Percentiles rank a stretch among this genome's conserved stretches.
phyloP scores from a whole-genome alignment of 2,113 vertebrate species.

The Limnothrissa miodon region DNA sequence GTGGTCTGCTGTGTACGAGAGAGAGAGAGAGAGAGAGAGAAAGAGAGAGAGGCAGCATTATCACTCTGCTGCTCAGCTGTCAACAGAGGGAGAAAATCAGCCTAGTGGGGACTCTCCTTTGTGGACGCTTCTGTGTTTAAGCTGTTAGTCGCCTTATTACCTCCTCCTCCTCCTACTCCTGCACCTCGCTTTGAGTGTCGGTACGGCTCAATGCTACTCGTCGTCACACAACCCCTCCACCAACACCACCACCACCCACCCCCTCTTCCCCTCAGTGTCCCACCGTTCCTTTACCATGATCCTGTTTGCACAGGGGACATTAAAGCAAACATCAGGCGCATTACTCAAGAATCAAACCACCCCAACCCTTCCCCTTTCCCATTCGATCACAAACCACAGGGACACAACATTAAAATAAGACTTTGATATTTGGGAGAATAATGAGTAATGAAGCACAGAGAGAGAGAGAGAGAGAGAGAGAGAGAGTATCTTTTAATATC shows the following conservation, averaged over 20 bases:
- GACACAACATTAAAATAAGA: not conserved
- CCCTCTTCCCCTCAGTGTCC: not conserved
- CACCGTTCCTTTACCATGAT: not conserved
- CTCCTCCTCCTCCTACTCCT: not conserved
- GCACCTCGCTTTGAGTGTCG: no score
- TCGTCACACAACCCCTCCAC: not conserved
- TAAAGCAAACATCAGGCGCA: not conserved
- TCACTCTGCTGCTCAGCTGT: not conserved
- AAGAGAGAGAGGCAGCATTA: not conserved
- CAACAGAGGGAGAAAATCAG: not conserved
- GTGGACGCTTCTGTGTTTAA: conserved; percentile 45
- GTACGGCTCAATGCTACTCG: not conserved
- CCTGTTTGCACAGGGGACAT: not conserved
- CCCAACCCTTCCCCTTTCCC: no score
- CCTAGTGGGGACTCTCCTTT: not conserved
- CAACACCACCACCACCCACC: no score
- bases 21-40: not conserved
- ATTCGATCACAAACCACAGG: not conserved
- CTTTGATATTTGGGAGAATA: not conserved
- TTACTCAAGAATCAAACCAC: not conserved
- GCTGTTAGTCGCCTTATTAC: not conserved
- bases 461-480: not conserved
- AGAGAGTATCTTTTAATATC: not conserved
- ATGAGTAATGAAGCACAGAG: not conserved
- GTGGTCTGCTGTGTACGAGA: not conserved